Evolutionary conservation across 1,140 invertebrate species (phyloP).

Genomic region (Drosophila littoralis): DNA sequence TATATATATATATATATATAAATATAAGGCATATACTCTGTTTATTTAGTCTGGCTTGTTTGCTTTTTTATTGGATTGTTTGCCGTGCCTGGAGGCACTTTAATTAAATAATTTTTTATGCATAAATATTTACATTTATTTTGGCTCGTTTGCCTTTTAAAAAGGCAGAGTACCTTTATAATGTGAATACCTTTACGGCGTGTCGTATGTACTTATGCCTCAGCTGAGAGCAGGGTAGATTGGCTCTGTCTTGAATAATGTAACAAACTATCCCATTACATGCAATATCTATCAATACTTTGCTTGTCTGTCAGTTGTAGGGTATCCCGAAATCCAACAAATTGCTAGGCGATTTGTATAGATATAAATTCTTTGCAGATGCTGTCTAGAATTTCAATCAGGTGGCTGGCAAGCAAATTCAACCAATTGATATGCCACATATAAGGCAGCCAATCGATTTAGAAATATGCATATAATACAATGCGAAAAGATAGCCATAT

Average conservation of each 20-base stretch:
- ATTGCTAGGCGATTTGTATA: not conserved
- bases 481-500: constrained; percentile 37
- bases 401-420: constrained; percentile 11
- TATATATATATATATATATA: constrained; percentile 4
- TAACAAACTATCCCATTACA: too few relatives aligned
- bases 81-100: constrained; percentile 30
- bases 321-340: constrained; percentile 2
- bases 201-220: not conserved
- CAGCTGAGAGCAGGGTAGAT: not conserved
- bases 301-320: not conserved
- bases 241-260: not conserved
- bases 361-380: not conserved
- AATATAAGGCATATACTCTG: constrained; percentile 3
- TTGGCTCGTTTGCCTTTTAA: constrained; percentile 8
- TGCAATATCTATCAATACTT: too few relatives aligned
- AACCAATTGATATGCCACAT: constrained; percentile 29
- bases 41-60: constrained; percentile 12
- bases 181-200: not conserved
- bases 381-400: constrained; percentile 39
- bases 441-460: constrained; percentile 17
- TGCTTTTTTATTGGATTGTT: constrained; percentile 22
- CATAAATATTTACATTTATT: constrained; percentile 61
- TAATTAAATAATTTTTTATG: constrained; percentile 64
- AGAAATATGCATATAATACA: constrained; percentile 24
- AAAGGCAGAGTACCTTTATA: not conserved